These are phyloP conservation scores for Oxyruncus cristatus DNA, from an alignment of 2,113 vertebrate species.

Conservation along the genomic window DNA sequence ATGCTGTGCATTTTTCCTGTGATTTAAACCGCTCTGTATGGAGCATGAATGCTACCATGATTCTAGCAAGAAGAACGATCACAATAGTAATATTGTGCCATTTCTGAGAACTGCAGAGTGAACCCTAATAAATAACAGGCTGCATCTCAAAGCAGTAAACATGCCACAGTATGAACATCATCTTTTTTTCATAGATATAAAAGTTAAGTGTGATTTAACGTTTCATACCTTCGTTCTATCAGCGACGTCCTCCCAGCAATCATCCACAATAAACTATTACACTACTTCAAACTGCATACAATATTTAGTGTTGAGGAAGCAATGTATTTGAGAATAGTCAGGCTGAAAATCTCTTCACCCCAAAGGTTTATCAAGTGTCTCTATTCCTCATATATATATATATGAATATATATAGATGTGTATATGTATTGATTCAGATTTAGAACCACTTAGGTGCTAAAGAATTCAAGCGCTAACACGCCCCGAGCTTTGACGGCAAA, in stretches of 20 bases:
- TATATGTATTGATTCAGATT: neutral
- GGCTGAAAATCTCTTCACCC: neutral
- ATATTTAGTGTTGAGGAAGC: neutral
- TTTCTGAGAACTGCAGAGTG: neutral
- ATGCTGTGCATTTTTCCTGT: neutral
- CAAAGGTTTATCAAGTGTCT: neutral
- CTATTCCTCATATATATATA: neutral
- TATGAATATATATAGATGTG: neutral
- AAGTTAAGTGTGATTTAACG: neutral
- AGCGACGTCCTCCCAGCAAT: neutral
- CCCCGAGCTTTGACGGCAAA: neutral
- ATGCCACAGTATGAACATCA: neutral
- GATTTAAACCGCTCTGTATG: neutral
- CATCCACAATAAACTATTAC: neutral
- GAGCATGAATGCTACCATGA: neutral
- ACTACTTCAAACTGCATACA: neutral
- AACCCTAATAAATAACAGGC: constrained; percentile 24
- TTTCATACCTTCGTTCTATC: neutral
- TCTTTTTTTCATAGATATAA: neutral
- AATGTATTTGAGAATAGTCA: neutral
- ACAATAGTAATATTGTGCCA: neutral
- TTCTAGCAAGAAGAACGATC: neutral
- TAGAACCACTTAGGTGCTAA: neutral
- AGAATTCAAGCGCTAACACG: neutral
- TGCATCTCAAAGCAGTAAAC: neutral